Base-by-base conservation (phyloP, 2,113 vertebrate species). In the Cardinalis cardinalis region DNA sequence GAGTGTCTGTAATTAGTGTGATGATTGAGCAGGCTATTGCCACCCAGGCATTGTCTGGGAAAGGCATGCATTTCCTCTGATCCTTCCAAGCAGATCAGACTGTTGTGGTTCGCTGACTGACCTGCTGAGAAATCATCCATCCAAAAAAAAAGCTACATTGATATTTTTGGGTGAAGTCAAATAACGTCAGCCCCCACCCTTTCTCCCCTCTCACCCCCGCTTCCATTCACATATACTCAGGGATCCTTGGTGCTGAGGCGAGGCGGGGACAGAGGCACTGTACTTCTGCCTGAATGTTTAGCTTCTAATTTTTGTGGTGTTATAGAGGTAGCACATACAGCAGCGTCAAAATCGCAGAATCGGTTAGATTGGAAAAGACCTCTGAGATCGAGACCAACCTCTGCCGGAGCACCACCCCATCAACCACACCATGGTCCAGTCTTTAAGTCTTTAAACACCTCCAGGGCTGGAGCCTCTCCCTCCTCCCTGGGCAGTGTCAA, bases 261-360 rank as follows among this genome's bases (percentile, higher is more conserved):
- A 18, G 2, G 4, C 6, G 3, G 14, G 20, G 23, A 34, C 8
- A 49, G 18, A 59, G 15, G 40, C n/a, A 14, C 8, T 18, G 7
- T 2, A 25, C 34, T 49, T 26, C 6, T 16, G 16, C 32, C 43
- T 16, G 19, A 12, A 5, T 19, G 17, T 52, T 28, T n/a, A 56
- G 43, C 40, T 41, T 44, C 18, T 32, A 43, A 29, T 52, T 31
- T 68, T 13, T 60, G 52, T 24, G 58, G 24, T 15, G n/a, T 7
- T 44, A 10, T 0, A 25, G 8, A 36, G 32, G 4, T 5, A 31
- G 38, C 9, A 10, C 14, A 14, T 9, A 7, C 5, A 32, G 5
- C 32, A 18, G 18, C 1, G 3, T 15, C 18, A 55, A 9, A 41
- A 52, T 6, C 14, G 10, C 46, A 70, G 36, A 69, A 59, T 81